Conservation (phyloP, 2,797 vertebrate genomes). For the Aldrovandia affinis region DNA sequence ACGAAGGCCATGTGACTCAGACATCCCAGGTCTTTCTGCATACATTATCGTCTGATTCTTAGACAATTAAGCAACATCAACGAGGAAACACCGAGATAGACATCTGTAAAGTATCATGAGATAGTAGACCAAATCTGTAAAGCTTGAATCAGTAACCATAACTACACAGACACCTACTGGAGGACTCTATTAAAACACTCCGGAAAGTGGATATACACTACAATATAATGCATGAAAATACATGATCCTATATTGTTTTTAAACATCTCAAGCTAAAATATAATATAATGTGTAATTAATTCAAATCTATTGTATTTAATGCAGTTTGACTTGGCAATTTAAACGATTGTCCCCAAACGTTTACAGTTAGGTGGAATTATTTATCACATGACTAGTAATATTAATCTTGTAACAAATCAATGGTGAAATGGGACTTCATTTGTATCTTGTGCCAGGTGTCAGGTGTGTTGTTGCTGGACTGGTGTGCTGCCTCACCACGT, state of each 20-base stretch:
- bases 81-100: background rate
- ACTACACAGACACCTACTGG: conserved; percentile 11
- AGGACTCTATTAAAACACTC: background rate
- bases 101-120: background rate
- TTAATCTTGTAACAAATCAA: background rate
- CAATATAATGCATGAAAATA: background rate
- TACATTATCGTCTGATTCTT: conserved; percentile 1
- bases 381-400: background rate
- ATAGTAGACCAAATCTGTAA: conserved; percentile 16
- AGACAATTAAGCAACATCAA: background rate
- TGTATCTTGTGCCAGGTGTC: no score
- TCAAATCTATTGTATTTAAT: background rate
- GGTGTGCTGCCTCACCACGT: no score
- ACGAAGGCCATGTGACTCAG: conserved; percentile 32
- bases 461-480: no score
- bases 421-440: background rate
- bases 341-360: background rate
- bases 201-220: background rate
- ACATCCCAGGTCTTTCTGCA: conserved; percentile 18
- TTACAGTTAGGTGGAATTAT: background rate
- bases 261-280: background rate
- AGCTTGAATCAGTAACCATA: background rate
- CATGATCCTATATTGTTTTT: background rate
- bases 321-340: background rate
- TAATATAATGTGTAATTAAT: background rate